These are phyloP conservation scores for Euwallacea fornicatus DNA, from an alignment of 1,140 invertebrate genomes.

Conservation along the genomic window DNA sequence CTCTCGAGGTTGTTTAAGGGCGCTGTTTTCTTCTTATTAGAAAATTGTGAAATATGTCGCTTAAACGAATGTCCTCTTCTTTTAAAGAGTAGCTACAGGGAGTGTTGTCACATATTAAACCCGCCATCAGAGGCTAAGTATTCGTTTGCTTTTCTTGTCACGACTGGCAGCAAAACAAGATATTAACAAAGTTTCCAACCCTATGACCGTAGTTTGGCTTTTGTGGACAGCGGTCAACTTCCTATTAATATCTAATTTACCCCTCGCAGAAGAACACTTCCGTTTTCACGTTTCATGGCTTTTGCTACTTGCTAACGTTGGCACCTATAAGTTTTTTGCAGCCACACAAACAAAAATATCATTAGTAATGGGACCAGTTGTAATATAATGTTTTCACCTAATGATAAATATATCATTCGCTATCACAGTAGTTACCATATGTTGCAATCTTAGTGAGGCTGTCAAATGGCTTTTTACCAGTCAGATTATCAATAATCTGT, in stretches of 20 bases:
- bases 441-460: slow-evolving; percentile 39
- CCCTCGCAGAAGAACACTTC: slow-evolving; percentile 30
- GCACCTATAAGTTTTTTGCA: not conserved
- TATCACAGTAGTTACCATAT: slow-evolving; percentile 43
- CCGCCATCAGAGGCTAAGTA: slow-evolving; percentile 5
- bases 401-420: slow-evolving; percentile 37
- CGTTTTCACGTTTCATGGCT: slow-evolving; percentile 5
- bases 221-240: slow-evolving; percentile 40
- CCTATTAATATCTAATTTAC: slow-evolving; percentile 41
- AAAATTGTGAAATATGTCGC: not conserved
- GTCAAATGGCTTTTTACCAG: slow-evolving; percentile 41
- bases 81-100: slow-evolving; percentile 7
- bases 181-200: slow-evolving; percentile 41
- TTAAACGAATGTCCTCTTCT: not conserved
- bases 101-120: slow-evolving; percentile 40
- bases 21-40: not conserved
- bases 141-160: slow-evolving; percentile 39
- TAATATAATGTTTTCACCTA: not conserved
- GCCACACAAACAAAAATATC: not conserved
- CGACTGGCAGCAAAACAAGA: slow-evolving; percentile 39
- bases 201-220: slow-evolving; percentile 36
- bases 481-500: slow-evolving; percentile 43
- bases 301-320: slow-evolving; percentile 12
- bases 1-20: slow-evolving; percentile 13
- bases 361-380: not conserved